Percentiles rank a stretch among this genome's conserved stretches.
These are phyloP conservation scores for Gymnocephalus cernua DNA, from an alignment of 2,113 vertebrate species.

Conservation along the genomic window DNA sequence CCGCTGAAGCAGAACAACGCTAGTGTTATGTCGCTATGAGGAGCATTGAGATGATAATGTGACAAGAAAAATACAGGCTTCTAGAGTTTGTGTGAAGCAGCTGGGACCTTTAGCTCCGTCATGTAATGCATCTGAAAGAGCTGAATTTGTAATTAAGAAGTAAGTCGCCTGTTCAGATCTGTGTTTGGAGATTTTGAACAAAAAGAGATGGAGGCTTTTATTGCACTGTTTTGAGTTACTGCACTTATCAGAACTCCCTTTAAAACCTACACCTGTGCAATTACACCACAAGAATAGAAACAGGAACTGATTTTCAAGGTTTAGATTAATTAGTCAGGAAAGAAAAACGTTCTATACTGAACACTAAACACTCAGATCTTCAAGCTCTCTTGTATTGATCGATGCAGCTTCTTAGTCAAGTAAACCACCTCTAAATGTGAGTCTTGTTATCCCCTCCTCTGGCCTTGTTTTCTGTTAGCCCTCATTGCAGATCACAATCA, in stretches of 20 bases:
- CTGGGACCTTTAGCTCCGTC: slow-evolving; percentile 41
- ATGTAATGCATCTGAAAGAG: slow-evolving; percentile 44
- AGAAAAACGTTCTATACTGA: neutral
- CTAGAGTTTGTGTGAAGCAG: slow-evolving; percentile 37
- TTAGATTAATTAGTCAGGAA: neutral
- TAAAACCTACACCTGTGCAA: neutral
- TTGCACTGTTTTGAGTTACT: neutral
- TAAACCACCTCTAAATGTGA: neutral
- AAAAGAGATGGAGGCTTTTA: neutral
- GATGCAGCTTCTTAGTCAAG: neutral
- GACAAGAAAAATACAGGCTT: slow-evolving; percentile 56
- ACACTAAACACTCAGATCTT: neutral
- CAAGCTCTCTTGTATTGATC: neutral
- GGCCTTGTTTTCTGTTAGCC: neutral
- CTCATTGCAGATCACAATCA: neutral
- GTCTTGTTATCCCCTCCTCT: neutral
- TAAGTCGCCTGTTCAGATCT: neutral
- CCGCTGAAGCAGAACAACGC: slow-evolving; percentile 13
- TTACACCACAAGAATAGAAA: neutral
- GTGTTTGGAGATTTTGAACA: slow-evolving; percentile 5
- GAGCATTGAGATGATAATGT: slow-evolving; percentile 31
- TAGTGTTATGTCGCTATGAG: neutral
- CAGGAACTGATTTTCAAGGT: neutral
- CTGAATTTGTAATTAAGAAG: slow-evolving; percentile 38
- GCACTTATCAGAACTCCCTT: neutral